Conservation (phyloP, 1,140 invertebrate genomes). For the Drosophila tani region DNA sequence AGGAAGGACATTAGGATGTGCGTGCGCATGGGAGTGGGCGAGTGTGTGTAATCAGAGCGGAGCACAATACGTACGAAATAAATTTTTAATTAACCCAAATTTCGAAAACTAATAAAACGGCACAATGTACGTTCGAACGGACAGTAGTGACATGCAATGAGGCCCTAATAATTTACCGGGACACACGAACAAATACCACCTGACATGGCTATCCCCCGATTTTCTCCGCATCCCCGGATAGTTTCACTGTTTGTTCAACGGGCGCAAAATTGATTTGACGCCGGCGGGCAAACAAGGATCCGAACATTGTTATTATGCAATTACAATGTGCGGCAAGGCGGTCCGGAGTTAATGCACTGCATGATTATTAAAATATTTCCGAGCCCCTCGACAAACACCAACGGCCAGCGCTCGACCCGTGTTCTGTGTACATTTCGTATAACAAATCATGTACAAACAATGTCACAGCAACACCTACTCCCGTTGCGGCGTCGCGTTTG, state of each 20-base stretch:
- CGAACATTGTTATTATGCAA: slow-evolving; percentile 75
- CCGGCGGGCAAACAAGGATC: slow-evolving; percentile 38
- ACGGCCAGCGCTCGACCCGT: slow-evolving; percentile 9
- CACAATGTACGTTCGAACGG: slow-evolving; percentile 34
- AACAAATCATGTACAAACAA: slow-evolving; percentile 81
- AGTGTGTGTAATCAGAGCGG: slow-evolving; percentile 14
- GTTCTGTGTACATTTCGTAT: slow-evolving; percentile 62
- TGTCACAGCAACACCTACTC: slow-evolving; percentile 61
- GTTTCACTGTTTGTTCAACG: slow-evolving; percentile 49
- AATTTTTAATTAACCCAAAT: slow-evolving; percentile 83
- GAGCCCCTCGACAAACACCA: slow-evolving; percentile 21
- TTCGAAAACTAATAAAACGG: slow-evolving; percentile 77
- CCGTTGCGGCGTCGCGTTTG: slow-evolving; percentile 17
- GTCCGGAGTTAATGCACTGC: slow-evolving; percentile 69
- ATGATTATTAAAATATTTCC: slow-evolving; percentile 80
- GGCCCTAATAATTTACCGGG: slow-evolving; percentile 68
- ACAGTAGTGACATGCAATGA: slow-evolving; percentile 40
- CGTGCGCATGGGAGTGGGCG: not conserved
- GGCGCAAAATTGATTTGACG: slow-evolving; percentile 41
- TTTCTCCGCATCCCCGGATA: not conserved
- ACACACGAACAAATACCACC: slow-evolving; percentile 16
- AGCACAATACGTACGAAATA: slow-evolving; percentile 56
- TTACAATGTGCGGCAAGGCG: slow-evolving; percentile 56
- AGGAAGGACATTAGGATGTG: slow-evolving; percentile 7
- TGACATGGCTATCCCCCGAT: not conserved